Base-by-base conservation (phyloP, 1,140 invertebrate species). In the Mercenaria mercenaria region DNA sequence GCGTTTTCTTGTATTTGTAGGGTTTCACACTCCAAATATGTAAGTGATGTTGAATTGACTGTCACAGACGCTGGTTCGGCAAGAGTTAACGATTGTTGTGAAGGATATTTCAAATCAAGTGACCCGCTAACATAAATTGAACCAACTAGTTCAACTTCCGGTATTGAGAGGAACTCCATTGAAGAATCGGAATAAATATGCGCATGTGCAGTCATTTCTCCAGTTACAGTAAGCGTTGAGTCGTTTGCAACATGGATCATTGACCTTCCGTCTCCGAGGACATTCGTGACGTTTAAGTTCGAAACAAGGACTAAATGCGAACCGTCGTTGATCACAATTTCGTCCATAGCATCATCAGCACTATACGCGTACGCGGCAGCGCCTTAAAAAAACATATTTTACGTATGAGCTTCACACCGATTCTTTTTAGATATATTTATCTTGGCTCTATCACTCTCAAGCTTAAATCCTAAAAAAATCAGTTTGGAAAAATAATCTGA, bases 341-440 rank as follows among this genome's bases (percentile, higher is more conserved):
- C 76, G 59, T 89, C 80, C 23, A 93, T 39, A 39, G 80, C 67
- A n/a, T 20, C 37, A 20, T 90, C 77, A 20, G 56, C 26, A n/a
- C 90, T 89, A 43, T 29, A 39, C 8, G 91, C 64, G 88, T 91
- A 93, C 8, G 89, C 90, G 39, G 91, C 91, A 32, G 76, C 91
- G 20, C 93, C 93, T 93, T 72, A 43, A n/a, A 82, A 15, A 74
- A 20, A 76, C 13, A 56, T 56, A 56, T 47, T 18, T n/a, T n/a
- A n/a, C n/a, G n/a, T n/a, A n/a, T n/a, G n/a, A n/a, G n/a, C n/a
- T n/a, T n/a, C n/a, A n/a, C n/a, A n/a, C n/a, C n/a, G n/a, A n/a
- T n/a, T n/a, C n/a, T n/a, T n/a, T n/a, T n/a, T n/a, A n/a, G n/a
- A n/a, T n/a, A n/a, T n/a, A n/a, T n/a, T n/a, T n/a, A n/a, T n/a